These are phyloP conservation scores for Orthonyx spaldingii DNA, from an alignment of 2,113 vertebrate species.

Conservation along the genomic window DNA sequence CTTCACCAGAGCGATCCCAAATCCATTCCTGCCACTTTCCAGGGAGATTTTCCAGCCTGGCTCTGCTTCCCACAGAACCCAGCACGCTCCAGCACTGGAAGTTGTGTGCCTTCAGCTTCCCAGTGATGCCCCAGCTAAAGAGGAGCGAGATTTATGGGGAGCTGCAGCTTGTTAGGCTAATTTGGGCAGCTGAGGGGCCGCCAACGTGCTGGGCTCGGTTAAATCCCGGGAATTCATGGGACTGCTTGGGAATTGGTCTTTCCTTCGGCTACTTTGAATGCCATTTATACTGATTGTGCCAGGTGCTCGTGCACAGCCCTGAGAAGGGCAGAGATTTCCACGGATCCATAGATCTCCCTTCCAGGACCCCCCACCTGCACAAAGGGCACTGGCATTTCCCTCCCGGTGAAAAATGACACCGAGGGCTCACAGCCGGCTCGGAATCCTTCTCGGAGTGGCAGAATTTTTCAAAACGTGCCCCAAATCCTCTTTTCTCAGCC, in stretches of 20 bases:
- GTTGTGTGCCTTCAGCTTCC: neutral
- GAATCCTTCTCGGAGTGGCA: neutral
- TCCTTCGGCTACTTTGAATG: neutral
- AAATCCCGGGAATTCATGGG: neutral
- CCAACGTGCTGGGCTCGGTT: neutral
- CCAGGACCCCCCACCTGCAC: neutral
- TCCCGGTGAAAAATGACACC: rapidly evolving
- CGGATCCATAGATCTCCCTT: neutral
- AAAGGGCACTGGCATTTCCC: neutral
- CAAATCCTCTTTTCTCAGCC: neutral
- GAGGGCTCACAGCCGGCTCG: rapidly evolving
- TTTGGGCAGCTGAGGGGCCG: neutral
- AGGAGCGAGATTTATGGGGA: neutral
- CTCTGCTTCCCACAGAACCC: neutral
- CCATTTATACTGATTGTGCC: neutral
- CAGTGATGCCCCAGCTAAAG: neutral
- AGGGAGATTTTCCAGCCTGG: neutral
- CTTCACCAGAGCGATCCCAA: neutral
- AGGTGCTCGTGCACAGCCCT: neutral
- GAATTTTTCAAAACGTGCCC: neutral
- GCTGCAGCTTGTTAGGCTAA: neutral
- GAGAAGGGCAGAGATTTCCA: neutral
- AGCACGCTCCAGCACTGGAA: neutral
- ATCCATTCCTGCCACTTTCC: neutral
- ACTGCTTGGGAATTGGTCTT: neutral